phyloP scores from a whole-genome alignment of 2,113 vertebrate genomes.

The Neomonachus schauinslandi region DNA sequence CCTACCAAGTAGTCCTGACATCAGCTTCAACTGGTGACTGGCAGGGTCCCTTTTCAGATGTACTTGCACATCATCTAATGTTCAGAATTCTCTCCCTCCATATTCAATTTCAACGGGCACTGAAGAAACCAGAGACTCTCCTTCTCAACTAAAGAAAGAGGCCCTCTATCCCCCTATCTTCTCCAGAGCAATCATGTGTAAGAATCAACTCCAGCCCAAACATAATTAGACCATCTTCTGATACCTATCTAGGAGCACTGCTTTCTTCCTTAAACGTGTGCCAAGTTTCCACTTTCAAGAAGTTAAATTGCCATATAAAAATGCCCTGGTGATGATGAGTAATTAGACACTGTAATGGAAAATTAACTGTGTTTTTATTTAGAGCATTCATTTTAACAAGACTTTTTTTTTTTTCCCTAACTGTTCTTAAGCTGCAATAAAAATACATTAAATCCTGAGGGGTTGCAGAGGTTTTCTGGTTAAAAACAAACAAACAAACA shows the following conservation, averaged over 20 bases:
- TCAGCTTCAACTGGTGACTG: not conserved
- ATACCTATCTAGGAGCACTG: slow-evolving; percentile 64
- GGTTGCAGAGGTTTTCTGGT: slow-evolving; percentile 58
- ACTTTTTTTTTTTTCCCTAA: slow-evolving; percentile 59
- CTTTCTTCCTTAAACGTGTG: slow-evolving; percentile 66
- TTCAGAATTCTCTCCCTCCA: not conserved
- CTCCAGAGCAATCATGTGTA: not conserved
- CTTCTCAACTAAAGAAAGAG: not conserved
- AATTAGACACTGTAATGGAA: slow-evolving; percentile 78
- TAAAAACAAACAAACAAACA: not conserved
- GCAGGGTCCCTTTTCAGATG: not conserved
- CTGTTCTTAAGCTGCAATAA: slow-evolving; percentile 67
- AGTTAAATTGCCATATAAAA: slow-evolving; percentile 78
- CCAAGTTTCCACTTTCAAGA: slow-evolving; percentile 80
- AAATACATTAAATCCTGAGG: slow-evolving; percentile 72
- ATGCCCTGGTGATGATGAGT: slow-evolving; percentile 68
- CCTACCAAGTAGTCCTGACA: not conserved
- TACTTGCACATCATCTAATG: not conserved
- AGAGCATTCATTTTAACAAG: slow-evolving; percentile 76
- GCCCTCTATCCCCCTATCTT: not conserved
- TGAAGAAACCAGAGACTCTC: not conserved
- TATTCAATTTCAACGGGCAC: not conserved
- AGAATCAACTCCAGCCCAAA: slow-evolving; percentile 41
- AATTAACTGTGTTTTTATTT: slow-evolving; percentile 81
- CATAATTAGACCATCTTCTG: slow-evolving; percentile 72